Evolutionary conservation across 2,113 vertebrate species (phyloP).

Genomic region (Hystrix cristata): DNA sequence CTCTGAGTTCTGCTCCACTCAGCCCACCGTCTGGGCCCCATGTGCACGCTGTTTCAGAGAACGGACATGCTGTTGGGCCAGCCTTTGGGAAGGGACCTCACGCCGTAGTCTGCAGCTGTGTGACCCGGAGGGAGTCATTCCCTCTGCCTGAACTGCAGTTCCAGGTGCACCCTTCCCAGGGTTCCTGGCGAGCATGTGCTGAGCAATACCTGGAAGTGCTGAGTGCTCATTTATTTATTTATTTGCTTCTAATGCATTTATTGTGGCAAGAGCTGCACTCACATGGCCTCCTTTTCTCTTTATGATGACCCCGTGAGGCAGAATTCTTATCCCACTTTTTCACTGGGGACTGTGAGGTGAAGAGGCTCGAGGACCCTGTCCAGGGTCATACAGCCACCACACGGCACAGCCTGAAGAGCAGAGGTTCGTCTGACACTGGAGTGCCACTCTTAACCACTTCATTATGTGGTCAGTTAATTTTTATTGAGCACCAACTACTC

Average conservation of each 20-base stretch:
- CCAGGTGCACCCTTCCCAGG: accelerated
- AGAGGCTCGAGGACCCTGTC: background rate
- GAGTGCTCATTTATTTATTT: background rate
- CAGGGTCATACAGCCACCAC: background rate
- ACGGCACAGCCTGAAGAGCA: background rate
- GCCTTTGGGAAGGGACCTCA: background rate
- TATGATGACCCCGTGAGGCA: background rate
- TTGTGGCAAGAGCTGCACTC: background rate
- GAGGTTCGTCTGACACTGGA: accelerated
- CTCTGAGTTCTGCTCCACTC: background rate
- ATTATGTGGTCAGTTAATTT: conserved; percentile 21
- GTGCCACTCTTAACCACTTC: background rate
- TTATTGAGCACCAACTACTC: background rate
- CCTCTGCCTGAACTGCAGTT: background rate
- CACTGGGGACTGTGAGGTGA: background rate
- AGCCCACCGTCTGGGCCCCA: background rate
- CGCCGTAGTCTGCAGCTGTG: accelerated
- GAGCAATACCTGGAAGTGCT: background rate
- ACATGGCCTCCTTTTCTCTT: background rate
- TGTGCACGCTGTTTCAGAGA: background rate
- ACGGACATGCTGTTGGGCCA: accelerated
- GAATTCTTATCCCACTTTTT: background rate
- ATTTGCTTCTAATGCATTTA: background rate
- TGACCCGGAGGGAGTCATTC: background rate
- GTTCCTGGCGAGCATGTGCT: background rate